Conservation (phyloP, 1,140 invertebrate genomes). For the Dreissena polymorpha region DNA sequence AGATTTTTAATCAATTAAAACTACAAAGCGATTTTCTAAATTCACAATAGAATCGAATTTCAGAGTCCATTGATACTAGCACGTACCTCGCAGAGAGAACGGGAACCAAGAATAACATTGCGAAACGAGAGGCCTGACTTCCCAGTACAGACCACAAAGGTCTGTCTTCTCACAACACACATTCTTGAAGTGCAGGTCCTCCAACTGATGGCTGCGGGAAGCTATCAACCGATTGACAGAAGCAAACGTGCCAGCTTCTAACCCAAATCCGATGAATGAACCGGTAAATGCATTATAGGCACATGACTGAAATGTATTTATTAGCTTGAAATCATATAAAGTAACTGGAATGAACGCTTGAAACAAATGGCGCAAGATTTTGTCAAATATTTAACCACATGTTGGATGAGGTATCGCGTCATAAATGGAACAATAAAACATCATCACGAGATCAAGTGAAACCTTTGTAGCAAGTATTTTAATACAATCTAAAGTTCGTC, state of each 20-base stretch:
- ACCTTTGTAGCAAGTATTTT: background rate
- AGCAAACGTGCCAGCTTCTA: slow-evolving; percentile 23
- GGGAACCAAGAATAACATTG: background rate
- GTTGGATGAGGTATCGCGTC: background rate
- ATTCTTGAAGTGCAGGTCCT: slow-evolving; percentile 15
- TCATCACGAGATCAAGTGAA: background rate
- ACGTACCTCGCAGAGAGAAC: background rate
- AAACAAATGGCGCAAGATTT: background rate
- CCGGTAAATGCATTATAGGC: slow-evolving; percentile 9
- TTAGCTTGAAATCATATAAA: background rate
- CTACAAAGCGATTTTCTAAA: too few relatives aligned
- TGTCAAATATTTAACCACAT: too few relatives aligned
- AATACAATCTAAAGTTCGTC: too few relatives aligned
- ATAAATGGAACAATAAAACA: background rate
- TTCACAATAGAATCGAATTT: too few relatives aligned
- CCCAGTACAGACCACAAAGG: slow-evolving; percentile 34
- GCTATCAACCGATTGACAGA: slow-evolving; percentile 7
- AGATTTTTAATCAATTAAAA: too few relatives aligned
- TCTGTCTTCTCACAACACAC: slow-evolving; percentile 32
- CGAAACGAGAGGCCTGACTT: slow-evolving; percentile 27
- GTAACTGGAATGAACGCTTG: background rate
- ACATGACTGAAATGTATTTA: slow-evolving; percentile 32
- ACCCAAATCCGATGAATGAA: slow-evolving; percentile 15
- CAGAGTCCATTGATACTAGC: too few relatives aligned
- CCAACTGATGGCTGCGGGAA: background rate